These are phyloP conservation scores for Nanger granti DNA, from an alignment of 2,113 vertebrate species.

Conservation along the genomic window DNA sequence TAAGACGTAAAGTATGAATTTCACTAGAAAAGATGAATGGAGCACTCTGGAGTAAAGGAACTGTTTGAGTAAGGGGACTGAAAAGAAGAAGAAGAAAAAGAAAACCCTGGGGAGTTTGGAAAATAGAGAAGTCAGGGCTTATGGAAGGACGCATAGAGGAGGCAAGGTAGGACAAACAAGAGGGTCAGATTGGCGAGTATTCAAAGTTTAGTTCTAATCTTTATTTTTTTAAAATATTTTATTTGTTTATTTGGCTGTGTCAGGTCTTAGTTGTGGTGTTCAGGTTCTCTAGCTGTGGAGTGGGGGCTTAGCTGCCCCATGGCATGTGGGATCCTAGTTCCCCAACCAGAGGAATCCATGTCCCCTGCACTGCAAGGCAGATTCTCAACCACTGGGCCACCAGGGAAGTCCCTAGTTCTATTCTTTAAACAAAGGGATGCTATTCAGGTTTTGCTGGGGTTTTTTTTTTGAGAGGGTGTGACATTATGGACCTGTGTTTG, in stretches of 20 bases:
- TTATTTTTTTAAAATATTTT: neutral
- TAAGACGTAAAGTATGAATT: neutral
- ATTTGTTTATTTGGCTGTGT: neutral
- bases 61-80: neutral
- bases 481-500: neutral
- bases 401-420: neutral
- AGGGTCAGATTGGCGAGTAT: neutral
- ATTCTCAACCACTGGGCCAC: neutral
- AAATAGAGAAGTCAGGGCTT: neutral
- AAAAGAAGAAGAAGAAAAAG: neutral
- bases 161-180: neutral
- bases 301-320: neutral
- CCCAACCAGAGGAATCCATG: neutral
- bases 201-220: neutral
- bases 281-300: neutral
- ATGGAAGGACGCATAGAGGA: neutral
- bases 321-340: neutral
- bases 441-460: neutral
- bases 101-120: neutral
- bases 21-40: neutral
- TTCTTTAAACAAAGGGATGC: neutral
- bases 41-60: neutral
- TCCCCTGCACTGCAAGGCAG: neutral
- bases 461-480: rapidly evolving
- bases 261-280: neutral